Base-by-base conservation (phyloP, 2,113 vertebrate species). In the Gymnogyps californianus region DNA sequence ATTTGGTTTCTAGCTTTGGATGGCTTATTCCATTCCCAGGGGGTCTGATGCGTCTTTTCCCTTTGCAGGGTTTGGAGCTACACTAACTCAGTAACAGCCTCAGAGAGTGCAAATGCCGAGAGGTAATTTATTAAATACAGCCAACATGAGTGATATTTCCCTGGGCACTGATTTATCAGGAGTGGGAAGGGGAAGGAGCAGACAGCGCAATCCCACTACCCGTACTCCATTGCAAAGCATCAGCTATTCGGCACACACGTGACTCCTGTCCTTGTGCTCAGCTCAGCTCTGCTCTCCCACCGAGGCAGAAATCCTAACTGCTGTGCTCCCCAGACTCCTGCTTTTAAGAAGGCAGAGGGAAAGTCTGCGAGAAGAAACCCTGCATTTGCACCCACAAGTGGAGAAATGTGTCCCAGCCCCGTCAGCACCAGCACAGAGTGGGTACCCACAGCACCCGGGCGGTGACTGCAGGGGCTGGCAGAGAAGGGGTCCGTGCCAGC, bases 1-100 rank as follows among this genome's bases (percentile, higher is more conserved):
- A 97, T 97, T 96, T 92, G 92, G 89, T 92, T 95, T 84, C 89
- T 74, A 74, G 78, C 82, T 89, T 90, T 87, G 86, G 61, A 96
- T 59, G 66, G 96, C 62, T 95, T 92, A 78, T 77, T 94, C 57
- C 64, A 22, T 46, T 91, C 90, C 92, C 52, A 2, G 22, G 38
- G 74, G 89, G 13, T 57, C 66, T 3, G 2, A 74, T 65, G 64
- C 5, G 3, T 85, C 94, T 94, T 94, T 52, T 93, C 91, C 91
- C 64, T 81, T 86, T 78, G 75, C 95, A 91, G 83, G 57, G 32
- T 83, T 81, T 95, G 70, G 42, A 94, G 80, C 65, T 87, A 75
- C 32, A n/a, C 88, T 58, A 87, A 87, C 70, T 87, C 24, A 1
- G 59, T 82, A 96, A 93, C 74, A 87, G 83, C 72, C 83, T 93